Conservation (phyloP, 2,113 vertebrate species). For the Cathartes aura region DNA sequence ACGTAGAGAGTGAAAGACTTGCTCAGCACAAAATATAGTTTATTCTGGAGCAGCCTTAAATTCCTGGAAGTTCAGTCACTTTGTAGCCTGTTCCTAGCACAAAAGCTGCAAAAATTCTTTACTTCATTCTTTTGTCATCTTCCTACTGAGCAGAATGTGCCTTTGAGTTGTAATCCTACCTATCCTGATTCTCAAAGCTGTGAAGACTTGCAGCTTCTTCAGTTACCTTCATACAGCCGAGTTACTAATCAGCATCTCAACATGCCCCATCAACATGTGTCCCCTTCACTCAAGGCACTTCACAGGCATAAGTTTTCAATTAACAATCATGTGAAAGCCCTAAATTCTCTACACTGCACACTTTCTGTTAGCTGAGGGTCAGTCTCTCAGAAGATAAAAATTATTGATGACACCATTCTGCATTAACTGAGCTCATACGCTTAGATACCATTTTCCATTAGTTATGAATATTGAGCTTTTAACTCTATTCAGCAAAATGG, state of each 20-base stretch:
- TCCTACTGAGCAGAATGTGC: neutral
- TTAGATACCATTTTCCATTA: neutral
- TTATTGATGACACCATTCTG: neutral
- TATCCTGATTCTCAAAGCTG: neutral
- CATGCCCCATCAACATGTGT: neutral
- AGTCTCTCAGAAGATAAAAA: neutral
- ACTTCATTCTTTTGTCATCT: neutral
- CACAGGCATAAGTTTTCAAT: neutral
- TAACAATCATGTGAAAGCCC: neutral
- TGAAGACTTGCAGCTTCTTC: neutral
- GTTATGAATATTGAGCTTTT: neutral
- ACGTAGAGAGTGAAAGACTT: neutral
- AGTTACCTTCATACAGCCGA: neutral
- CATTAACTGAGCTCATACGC: neutral
- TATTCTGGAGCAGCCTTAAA: neutral
- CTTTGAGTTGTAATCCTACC: neutral
- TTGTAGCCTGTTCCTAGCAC: neutral
- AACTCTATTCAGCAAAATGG: neutral
- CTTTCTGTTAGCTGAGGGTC: neutral
- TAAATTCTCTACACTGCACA: neutral
- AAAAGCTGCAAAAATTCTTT: neutral
- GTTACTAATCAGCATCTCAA: neutral
- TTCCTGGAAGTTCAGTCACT: conserved; percentile 3
- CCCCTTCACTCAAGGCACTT: neutral
- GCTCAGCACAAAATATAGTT: neutral